Evolutionary conservation across 2,797 vertebrate species (phyloP).

Genomic region (Thripadectes ignobilis): DNA sequence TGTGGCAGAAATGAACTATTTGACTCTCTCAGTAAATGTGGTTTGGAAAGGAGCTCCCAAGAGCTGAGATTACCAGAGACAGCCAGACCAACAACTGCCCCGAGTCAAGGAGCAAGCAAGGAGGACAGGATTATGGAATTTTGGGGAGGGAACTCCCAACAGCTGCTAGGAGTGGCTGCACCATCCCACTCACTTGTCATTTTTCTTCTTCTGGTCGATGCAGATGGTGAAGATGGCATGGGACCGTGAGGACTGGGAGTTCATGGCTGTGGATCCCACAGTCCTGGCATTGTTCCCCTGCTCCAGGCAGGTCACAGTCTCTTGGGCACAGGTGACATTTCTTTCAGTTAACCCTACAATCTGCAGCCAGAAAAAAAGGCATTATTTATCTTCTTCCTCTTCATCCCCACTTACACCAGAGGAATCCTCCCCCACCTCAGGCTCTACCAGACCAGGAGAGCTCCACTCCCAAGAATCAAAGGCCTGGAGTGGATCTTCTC

Average conservation of each 20-base stretch:
- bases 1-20: constrained; percentile 35
- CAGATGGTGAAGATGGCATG: constrained; percentile 96
- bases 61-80: not conserved
- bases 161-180: not conserved
- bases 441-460: not conserved
- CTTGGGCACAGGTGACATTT: constrained; percentile 79
- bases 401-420: not conserved
- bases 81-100: not conserved
- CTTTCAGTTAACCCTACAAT: constrained; percentile 91
- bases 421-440: not conserved
- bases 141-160: not conserved
- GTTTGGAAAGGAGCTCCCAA: not conserved
- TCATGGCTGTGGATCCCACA: constrained; percentile 95
- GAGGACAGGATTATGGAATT: not conserved
- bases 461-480: not conserved
- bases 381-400: not conserved
- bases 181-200: constrained; percentile 83
- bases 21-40: not conserved
- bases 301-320: constrained; percentile 91
- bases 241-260: constrained; percentile 92
- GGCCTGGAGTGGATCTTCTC: not conserved
- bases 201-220: constrained; percentile 88
- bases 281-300: constrained; percentile 90
- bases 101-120: not conserved
- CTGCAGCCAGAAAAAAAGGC: constrained; percentile 70